Evolutionary conservation across 2,113 vertebrate species (phyloP), one percentile per base, ranked within the genome.

Genomic region (Gallinago undulata): DNA sequence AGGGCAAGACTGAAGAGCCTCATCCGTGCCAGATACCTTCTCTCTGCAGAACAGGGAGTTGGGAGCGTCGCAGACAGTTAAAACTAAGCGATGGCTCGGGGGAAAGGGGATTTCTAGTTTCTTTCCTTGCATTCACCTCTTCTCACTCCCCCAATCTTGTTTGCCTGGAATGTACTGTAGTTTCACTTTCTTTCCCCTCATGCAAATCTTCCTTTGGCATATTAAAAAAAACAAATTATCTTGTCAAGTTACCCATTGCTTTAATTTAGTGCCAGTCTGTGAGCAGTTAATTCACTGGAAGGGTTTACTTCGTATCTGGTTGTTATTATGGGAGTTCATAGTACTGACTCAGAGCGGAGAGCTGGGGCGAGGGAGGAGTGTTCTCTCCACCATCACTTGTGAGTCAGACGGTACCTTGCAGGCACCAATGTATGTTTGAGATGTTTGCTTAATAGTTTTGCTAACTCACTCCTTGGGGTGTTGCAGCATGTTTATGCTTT

Each of bases 321-420:
- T 89, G 75, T 80, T 94, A 30, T 62, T 66, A n/a, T 22, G 41
- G 57, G 81, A 60, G 57, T 50, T 81, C 39, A 30, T n/a, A 25
- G 53, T 23, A 67, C 59, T 56, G 59, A 78, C 24, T 89, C 64
- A 78, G 4, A 0, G 39, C 3, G 1, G 60, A 60, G 85, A 55
- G 28, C 63, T 11, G 55, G 53, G 79, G 63, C 41, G 66, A 60
- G 43, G 81, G 76, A 86, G 72, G 66, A 73, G 62, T 15, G 43
- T 76, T 84, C 84, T 64, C 57, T 66, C 30, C 69, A 4, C 62
- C 73, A 39, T 6, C 53, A n/a, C 31, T 31, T 31, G 13, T 89
- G 59, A 80, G 83, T 87, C 91, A 95, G 43, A 19, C 28, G n/a
- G 62, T 25, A 57, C 77, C 78, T 89, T 33, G 75, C 59, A 68